phyloP scores from a whole-genome alignment of 2,797 vertebrate species.

The Pipistrellus pipistrellus region DNA sequence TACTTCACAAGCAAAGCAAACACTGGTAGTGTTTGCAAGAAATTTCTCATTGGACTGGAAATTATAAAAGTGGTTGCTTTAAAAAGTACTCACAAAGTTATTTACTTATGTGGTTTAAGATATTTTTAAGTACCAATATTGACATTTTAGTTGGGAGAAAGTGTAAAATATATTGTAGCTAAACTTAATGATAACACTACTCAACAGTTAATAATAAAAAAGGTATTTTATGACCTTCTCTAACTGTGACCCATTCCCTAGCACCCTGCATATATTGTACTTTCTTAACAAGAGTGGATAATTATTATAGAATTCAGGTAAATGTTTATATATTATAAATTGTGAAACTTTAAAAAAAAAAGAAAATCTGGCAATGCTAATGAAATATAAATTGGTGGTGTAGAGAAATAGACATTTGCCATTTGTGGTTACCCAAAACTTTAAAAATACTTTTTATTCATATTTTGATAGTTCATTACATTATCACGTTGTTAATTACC shows the following conservation, averaged over 20 bases:
- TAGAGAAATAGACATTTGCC: neutral
- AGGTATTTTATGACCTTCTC: neutral
- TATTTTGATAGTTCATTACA: neutral
- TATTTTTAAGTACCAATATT: neutral
- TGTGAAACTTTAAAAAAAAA: slow-evolving; percentile 20
- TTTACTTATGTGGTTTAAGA: neutral
- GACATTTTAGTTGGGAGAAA: neutral
- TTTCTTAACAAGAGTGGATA: neutral
- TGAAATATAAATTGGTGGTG: neutral
- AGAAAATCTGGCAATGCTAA: slow-evolving; percentile 5
- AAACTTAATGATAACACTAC: neutral
- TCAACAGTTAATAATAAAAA: slow-evolving; percentile 15
- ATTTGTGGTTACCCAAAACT: neutral
- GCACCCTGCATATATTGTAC: neutral
- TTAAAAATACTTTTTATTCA: neutral
- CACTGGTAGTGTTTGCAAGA: neutral
- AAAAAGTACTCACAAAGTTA: neutral
- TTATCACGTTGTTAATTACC: neutral
- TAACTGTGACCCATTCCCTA: neutral
- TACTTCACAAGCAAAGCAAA: neutral
- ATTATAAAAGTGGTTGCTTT: neutral
- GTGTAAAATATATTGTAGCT: neutral
- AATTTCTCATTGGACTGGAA: neutral
- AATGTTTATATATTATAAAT: neutral
- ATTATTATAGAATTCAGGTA: neutral